Evolutionary conservation across 2,888 invertebrate species (phyloP), one percentile per base, ranked within the genome.

Genomic region (Phrixothrix hirtus): DNA sequence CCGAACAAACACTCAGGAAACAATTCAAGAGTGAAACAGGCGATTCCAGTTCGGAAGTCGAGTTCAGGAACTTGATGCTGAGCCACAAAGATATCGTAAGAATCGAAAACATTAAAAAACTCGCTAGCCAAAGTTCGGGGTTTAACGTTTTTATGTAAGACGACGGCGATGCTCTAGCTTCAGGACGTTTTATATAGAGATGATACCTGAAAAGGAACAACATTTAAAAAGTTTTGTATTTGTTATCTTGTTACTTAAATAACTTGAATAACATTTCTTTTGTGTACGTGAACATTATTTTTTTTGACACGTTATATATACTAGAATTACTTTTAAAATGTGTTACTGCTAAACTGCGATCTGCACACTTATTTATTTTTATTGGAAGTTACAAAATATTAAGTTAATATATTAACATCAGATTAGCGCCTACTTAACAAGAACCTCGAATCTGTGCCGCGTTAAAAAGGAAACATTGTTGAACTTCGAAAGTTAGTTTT

Each of bases 121-220:
- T 65, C 4, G 62, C 61, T 6, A 62, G 42, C 75, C 74, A 74
- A 16, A 73, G 59, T 14, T 62, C 32, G 2, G 39, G 42, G 21
- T 61, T 62, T 46, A 74, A 68, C 6, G 69, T 69, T 38, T 63
- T 65, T 27, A 72, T 45, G 51, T 74, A 73, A 6, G 68, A 68
- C 12, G 59, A 57, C 1, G 70, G 64, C 2, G 70, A 66, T 11
- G 69, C 68, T 55, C 61, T 63, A 2, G 64, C 58, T 60, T 65
- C 56, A 1, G 73, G 71, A 16, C 54, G 52, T 60, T 66, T 71
- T 45, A 68, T 58, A 49, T 69, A 73, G 16, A 75, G 55, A 45
- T 72, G 64, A 50, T 74, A 74, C 72, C 74, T 74, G 44, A 1
- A 61, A 49, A 43, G 10, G 35, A 26, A 12, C 10, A 30, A 30